Evolutionary conservation across 1,140 invertebrate genomes (phyloP), one percentile per base, ranked within the genome.

Genomic region (Oryctes rhinoceros): DNA sequence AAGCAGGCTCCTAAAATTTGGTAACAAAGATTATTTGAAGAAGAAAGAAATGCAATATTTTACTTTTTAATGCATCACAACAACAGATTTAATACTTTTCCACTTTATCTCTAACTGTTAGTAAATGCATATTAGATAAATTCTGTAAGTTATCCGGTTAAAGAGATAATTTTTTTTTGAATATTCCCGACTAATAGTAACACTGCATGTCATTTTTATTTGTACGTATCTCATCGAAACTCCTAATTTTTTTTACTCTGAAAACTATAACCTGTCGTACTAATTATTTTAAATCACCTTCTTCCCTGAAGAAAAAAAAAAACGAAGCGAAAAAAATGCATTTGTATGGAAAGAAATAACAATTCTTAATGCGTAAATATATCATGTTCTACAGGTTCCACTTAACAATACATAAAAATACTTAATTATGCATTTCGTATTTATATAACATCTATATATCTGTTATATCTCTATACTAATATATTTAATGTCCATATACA

Each of bases 401-500:
- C n/a, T 59, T n/a, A 59, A n/a, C n/a, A n/a, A 59, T 39, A 39
- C 3, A 59, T 59, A 59, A 59, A 59, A 59, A 11, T 59, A 59
- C 53, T 59, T 59, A 59, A 59, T 15, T 59, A 15, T 59, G 53
- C 53, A 59, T 59, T 59, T 59, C 53, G 53, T 59, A 59, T 59
- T 59, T 59, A 18, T 39, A 39, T 59, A 59, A 59, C 53, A 59
- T 59, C 53, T 59, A 59, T 59, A 59, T 59, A 59, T 59, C 53
- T 59, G 15, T 59, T 15, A n/a, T 59, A 59, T 59, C 53, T 59
- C 53, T 59, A 59, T 59, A 59, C 53, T 59, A 59, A 59, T 59
- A 59, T 59, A 59, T 59, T 59, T 59, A 59, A 59, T 59, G 53
- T 59, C 53, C 53, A 59, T 59, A 59, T 59, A 59, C 53, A 59